Evolutionary conservation across 2,888 invertebrate species (phyloP).

Genomic region (Empis livida): DNA sequence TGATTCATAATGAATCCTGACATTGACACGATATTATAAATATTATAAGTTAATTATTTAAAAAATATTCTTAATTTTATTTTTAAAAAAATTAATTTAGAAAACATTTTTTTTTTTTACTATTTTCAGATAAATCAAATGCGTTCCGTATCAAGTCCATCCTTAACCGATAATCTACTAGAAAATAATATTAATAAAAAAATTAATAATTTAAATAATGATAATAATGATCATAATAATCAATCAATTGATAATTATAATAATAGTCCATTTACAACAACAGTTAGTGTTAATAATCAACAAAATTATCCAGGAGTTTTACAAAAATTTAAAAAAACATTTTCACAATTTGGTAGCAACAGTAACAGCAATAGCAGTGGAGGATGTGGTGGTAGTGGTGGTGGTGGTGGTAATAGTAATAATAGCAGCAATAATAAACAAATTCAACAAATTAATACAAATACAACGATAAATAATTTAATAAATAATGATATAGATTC

Average conservation of each 20-base stretch:
- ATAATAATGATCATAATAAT: conserved; percentile 5
- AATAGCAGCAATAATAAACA: background rate
- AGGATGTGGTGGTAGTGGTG: background rate
- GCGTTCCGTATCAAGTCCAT: conserved; percentile 35
- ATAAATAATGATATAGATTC: conserved; percentile 1
- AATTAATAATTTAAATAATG: conserved; percentile 11
- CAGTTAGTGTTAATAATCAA: conserved; percentile 7
- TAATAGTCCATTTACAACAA: conserved; percentile 10
- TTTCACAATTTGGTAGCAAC: conserved; percentile 37
- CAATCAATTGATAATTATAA: conserved; percentile 7
- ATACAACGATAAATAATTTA: background rate
- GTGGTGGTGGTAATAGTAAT: background rate
- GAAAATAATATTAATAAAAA: conserved; percentile 9
- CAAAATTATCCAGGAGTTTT: conserved; percentile 43
- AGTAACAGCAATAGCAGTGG: background rate
- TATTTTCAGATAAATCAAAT: conserved; percentile 30
- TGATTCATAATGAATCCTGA: no score
- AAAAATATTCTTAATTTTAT: no score
- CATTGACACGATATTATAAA: no score
- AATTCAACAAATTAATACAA: background rate
- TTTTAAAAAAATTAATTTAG: no score
- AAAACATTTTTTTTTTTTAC: conserved; percentile 4
- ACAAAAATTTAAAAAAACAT: conserved; percentile 57
- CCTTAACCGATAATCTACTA: conserved; percentile 24
- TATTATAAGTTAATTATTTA: no score